phyloP scores from a whole-genome alignment of 2,113 vertebrate genomes.

The Anoplopoma fimbria region DNA sequence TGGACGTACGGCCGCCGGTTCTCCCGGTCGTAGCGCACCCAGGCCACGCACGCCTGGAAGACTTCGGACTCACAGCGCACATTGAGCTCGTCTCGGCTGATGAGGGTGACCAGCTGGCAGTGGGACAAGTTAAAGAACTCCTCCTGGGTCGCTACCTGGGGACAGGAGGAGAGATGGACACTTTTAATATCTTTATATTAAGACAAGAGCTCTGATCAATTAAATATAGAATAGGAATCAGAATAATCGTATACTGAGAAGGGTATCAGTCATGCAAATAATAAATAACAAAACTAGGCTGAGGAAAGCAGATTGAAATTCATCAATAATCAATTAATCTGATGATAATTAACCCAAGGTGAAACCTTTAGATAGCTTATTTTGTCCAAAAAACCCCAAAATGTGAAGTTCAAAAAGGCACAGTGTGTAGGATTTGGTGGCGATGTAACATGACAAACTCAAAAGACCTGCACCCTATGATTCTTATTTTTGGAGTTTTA shows the following conservation, averaged over 20 bases:
- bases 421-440: too few relatives aligned
- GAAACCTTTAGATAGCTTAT: background rate
- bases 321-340: background rate
- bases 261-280: background rate
- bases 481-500: too few relatives aligned
- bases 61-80: conserved; percentile 97
- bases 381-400: background rate
- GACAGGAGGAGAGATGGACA: background rate
- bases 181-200: too few relatives aligned
- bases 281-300: too few relatives aligned
- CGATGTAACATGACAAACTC: too few relatives aligned
- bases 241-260: background rate
- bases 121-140: conserved; percentile 95
- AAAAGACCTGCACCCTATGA: too few relatives aligned
- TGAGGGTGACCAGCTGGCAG: conserved; percentile 93
- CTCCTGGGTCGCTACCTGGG: conserved; percentile 92
- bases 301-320: too few relatives aligned
- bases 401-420: too few relatives aligned
- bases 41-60: conserved; percentile 94
- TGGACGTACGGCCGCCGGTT: conserved; percentile 89
- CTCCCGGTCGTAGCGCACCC: conserved; percentile 92
- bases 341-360: background rate
- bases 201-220: background rate
- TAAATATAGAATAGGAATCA: background rate
- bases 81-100: conserved; percentile 95